Evolutionary conservation across 2,113 vertebrate genomes (phyloP), one percentile per base, ranked within the genome.

Genomic region (Zosterops hypoxanthus): DNA sequence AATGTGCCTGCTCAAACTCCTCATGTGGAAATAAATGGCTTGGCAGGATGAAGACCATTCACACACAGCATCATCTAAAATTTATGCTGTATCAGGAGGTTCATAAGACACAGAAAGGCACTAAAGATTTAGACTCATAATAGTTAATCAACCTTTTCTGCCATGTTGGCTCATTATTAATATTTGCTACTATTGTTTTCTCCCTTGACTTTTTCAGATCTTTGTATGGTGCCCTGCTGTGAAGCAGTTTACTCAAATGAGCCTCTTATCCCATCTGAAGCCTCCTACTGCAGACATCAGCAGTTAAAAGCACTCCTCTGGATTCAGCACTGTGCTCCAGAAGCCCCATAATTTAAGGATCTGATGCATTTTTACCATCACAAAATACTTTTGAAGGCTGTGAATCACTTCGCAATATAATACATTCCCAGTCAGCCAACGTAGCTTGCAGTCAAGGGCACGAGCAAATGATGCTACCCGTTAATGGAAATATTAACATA

Each of bases 121-220:
- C 9, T 71, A 50, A 94, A 59, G 77, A 91, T 52, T 76, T 71
- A 82, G 52, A 61, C 42, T 87, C 52, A 31, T 52, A 92, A 82
- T 46, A 83, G 56, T 60, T 81, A 88, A 90, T 81, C 82, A 92
- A 80, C 33, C 44, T 91, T 68, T 81, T 78, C 71, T 90, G 68
- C 44, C n/a, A 50, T 14, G 44, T 33, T 77, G 44, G n/a, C 26
- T 60, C 36, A 61, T 72, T 61, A 83, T 52, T 80, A 85, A 33
- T 75, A 77, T 93, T 79, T 82, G 26, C 46, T 72, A 11, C 31
- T 44, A 41, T 31, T 72, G 31, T 84, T 94, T 72, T 53, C 47
- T 69, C 63, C 17, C 20, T 46, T 8, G 41, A 12, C 25, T 72
- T 73, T 80, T 88, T 70, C 79, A 83, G 68, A 23, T 63, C 59